phyloP scores from a whole-genome alignment of 1,140 invertebrate genomes.

The Linepithema humile region DNA sequence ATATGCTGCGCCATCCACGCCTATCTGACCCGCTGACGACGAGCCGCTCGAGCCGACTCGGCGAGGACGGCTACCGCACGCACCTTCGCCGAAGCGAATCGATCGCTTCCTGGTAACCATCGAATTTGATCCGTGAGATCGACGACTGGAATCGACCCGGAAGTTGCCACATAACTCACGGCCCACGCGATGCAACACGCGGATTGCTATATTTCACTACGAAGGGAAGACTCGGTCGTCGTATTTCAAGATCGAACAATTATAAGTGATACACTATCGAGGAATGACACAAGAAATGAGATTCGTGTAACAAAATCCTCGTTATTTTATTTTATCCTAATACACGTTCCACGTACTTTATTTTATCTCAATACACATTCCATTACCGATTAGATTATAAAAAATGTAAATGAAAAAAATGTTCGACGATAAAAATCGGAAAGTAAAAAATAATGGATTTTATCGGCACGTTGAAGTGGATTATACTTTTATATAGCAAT shows the following conservation, averaged over 20 bases:
- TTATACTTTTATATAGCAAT: neutral
- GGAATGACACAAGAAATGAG: neutral
- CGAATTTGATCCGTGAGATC: conserved; percentile 69
- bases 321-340: neutral
- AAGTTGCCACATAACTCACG: conserved; percentile 59
- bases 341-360: neutral
- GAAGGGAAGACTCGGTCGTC: neutral
- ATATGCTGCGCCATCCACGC: conserved; percentile 62
- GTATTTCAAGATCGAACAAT: conserved; percentile 29
- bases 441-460: neutral
- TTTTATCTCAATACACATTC: too few relatives aligned
- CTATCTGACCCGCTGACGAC: conserved; percentile 49
- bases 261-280: conserved; percentile 31
- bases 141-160: conserved; percentile 60
- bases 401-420: neutral
- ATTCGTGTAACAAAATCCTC: neutral
- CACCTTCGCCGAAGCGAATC: conserved; percentile 59
- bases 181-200: conserved; percentile 55
- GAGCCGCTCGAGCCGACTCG: conserved; percentile 47
- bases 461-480: neutral
- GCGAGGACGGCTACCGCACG: conserved; percentile 8
- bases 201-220: neutral
- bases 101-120: conserved; percentile 74
- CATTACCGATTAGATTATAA: neutral
- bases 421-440: neutral